phyloP scores from a whole-genome alignment of 37 sponge, comb jelly and placozoan species.

The Chondrilla cf. caribensis region DNA sequence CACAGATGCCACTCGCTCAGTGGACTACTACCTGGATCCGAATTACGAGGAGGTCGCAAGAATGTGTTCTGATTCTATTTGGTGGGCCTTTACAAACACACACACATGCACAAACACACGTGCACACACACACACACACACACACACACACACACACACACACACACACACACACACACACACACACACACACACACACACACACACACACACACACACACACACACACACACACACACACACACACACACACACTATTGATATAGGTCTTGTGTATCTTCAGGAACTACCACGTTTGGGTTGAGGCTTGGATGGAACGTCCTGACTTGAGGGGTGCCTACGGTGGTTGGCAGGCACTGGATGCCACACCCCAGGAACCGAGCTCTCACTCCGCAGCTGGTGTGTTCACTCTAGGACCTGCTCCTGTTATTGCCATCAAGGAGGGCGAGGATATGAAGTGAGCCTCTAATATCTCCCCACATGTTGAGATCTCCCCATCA shows the following conservation, averaged over 20 bases:
- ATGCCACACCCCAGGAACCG: slow-evolving; percentile 70
- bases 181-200: no score
- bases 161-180: no score
- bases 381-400: slow-evolving; percentile 22
- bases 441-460: slow-evolving; percentile 46
- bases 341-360: slow-evolving; percentile 79
- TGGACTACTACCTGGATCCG: slow-evolving; percentile 61
- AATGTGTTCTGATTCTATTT: slow-evolving; percentile 61
- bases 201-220: neutral
- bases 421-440: slow-evolving; percentile 65
- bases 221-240: no score
- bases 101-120: no score
- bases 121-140: no score
- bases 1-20: slow-evolving; percentile 47
- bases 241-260: no score
- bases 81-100: slow-evolving; percentile 28
- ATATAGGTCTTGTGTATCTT: neutral
- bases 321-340: slow-evolving; percentile 52
- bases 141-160: no score
- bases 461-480: neutral
- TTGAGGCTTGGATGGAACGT: slow-evolving; percentile 72
- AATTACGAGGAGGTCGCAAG: slow-evolving; percentile 45
- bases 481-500: no score
- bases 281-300: slow-evolving; percentile 81
- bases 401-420: slow-evolving; percentile 55